Evolutionary conservation across 2,113 vertebrate species (phyloP), one percentile per base, ranked within the genome.

Genomic region (Argyrosomus japonicus): DNA sequence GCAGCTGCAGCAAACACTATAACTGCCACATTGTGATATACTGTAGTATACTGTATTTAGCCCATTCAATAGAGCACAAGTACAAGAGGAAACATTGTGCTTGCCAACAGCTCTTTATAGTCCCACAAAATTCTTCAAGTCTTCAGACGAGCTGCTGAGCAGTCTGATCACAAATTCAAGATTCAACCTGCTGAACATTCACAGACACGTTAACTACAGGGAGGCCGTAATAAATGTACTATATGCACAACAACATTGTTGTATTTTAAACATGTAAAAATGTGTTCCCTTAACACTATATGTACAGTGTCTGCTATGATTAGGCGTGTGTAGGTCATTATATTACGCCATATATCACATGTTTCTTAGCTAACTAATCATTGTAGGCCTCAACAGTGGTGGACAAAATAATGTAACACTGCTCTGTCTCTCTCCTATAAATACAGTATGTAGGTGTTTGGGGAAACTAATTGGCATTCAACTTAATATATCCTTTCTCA

Each of bases 11-110:
- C 64, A 79, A 88, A 78, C 69, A 73, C 72, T 62, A 14, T 75
- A 83, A 74, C 60, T 87, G 83, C 64, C 85, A 81, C 74, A 73
- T 76, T 78, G 48, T 86, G 72, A 86, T 87, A 47, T 82, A 78
- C 63, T 75, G 68, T 27, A 57, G 63, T 67, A 14, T 65, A 64
- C 18, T 81, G 61, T 67, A 81, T 81, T 61, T 48, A 78, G 68
- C 61, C 15, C 25, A 80, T 87, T 87, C 83, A 86, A 67, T 45
- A 72, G 75, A 68, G 63, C 64, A 77, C 67, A 77, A 56, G 68
- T 61, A 76, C 67, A 80, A 67, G 75, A 76, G 62, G 50, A 90
- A 89, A 78, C 48, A 23, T 25, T n/a, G 54, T 47, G 75, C 23
- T 58, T 82, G 81, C 81, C 75, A 84, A 72, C 29, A 57, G 40